phyloP scores from a whole-genome alignment of 1,140 invertebrate genomes.

The Dinoponera quadriceps region DNA sequence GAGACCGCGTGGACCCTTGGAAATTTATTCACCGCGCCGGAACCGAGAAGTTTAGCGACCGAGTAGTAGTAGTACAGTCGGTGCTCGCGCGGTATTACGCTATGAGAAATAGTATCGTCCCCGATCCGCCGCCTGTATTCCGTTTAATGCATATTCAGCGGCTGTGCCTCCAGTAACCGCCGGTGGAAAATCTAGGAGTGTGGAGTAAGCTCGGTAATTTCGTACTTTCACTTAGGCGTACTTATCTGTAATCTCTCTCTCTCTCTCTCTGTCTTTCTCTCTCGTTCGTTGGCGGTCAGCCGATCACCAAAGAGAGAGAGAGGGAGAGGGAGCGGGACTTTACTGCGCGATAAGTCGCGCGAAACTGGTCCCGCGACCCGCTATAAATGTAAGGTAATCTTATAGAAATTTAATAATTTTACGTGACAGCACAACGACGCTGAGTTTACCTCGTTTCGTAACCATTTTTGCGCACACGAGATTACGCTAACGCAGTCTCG shows the following conservation, averaged over 20 bases:
- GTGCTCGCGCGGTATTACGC: slow-evolving; percentile 45
- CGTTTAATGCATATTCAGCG: slow-evolving; percentile 67
- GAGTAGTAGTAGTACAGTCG: slow-evolving; percentile 22
- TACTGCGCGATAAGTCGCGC: slow-evolving; percentile 39
- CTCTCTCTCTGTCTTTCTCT: background rate
- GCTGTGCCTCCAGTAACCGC: slow-evolving; percentile 4
- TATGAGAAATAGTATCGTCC: slow-evolving; percentile 59
- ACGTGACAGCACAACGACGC: background rate
- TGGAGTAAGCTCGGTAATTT: slow-evolving; percentile 50
- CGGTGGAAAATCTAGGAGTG: slow-evolving; percentile 43
- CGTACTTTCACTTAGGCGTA: slow-evolving; percentile 52
- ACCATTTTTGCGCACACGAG: background rate
- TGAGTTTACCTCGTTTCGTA: background rate
- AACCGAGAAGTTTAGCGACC: slow-evolving; percentile 61
- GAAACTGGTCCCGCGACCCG: slow-evolving; percentile 31
- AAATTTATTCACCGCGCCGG: slow-evolving; percentile 76
- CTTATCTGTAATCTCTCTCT: slow-evolving; percentile 49
- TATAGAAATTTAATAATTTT: slow-evolving; percentile 8
- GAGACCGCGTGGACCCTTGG: slow-evolving; percentile 55
- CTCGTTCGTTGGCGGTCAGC: background rate
- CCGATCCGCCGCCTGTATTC: slow-evolving; percentile 57
- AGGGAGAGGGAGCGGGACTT: background rate
- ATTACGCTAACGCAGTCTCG: background rate
- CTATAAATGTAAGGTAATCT: slow-evolving; percentile 5
- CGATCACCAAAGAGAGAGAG: background rate